phyloP scores from a whole-genome alignment of 2,113 vertebrate species.

The Hippolais icterina region DNA sequence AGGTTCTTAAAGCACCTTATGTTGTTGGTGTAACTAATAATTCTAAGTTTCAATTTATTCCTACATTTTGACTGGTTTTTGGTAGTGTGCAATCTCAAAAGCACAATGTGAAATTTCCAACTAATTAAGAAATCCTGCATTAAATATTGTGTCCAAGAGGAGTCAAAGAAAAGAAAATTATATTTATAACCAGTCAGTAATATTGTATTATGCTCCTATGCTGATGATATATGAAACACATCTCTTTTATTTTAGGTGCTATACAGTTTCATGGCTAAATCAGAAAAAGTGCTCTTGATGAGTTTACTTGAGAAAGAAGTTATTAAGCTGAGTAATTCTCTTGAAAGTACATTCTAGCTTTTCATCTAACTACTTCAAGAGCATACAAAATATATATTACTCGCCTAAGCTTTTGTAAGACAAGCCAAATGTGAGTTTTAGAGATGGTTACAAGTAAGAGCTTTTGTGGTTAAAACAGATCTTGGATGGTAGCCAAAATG shows the following conservation, averaged over 20 bases:
- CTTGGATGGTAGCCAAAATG: background rate
- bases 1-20: background rate
- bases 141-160: background rate
- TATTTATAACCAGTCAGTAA: background rate
- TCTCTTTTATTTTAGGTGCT: background rate
- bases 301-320: background rate
- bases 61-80: background rate
- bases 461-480: slow-evolving; percentile 2
- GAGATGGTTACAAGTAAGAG: background rate
- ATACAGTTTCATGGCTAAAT: background rate
- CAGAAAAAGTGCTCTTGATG: background rate
- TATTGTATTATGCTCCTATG: background rate
- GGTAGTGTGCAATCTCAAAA: background rate
- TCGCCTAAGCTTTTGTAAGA: background rate
- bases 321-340: background rate
- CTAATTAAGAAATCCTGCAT: background rate
- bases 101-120: background rate
- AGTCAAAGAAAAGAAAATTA: background rate
- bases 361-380: slow-evolving; percentile 3
- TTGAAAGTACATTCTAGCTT: slow-evolving; percentile 6
- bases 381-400: background rate
- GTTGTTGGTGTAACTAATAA: background rate
- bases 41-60: background rate
- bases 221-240: background rate
- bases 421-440: background rate